These are phyloP conservation scores for Griposia aprilina DNA, from an alignment of 2,888 invertebrate species.

Conservation along the genomic window DNA sequence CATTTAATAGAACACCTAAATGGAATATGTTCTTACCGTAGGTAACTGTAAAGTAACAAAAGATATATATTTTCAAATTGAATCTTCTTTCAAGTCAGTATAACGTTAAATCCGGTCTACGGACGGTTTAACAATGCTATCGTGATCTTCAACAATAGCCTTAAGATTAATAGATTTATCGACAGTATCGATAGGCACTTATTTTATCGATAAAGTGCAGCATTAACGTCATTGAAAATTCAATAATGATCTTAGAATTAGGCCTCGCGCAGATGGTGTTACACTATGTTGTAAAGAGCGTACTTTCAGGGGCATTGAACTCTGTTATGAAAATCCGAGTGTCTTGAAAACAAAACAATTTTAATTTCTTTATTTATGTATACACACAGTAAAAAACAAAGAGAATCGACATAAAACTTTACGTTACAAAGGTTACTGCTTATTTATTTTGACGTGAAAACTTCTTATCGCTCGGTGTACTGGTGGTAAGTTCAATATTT, in stretches of 20 bases:
- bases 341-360: neutral
- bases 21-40: neutral
- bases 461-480: no score
- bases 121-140: conserved; percentile 50
- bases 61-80: conserved; percentile 35
- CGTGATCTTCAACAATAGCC: conserved; percentile 53
- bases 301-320: neutral
- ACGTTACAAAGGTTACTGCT: no score
- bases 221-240: conserved; percentile 36
- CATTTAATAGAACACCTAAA: neutral
- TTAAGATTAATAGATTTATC: conserved; percentile 57
- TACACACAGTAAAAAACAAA: no score
- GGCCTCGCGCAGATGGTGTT: neutral
- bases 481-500: no score
- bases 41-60: conserved; percentile 23
- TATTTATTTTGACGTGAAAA: no score
- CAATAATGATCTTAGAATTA: conserved; percentile 28
- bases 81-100: conserved; percentile 44
- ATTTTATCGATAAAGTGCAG: conserved; percentile 38
- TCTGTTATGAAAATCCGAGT: neutral
- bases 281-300: neutral
- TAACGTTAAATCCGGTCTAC: conserved; percentile 38
- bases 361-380: no score
- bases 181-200: conserved; percentile 45
- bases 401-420: no score